These are phyloP conservation scores for Mamestra configurata DNA, from an alignment of 1,140 invertebrate genomes.

Conservation along the genomic window DNA sequence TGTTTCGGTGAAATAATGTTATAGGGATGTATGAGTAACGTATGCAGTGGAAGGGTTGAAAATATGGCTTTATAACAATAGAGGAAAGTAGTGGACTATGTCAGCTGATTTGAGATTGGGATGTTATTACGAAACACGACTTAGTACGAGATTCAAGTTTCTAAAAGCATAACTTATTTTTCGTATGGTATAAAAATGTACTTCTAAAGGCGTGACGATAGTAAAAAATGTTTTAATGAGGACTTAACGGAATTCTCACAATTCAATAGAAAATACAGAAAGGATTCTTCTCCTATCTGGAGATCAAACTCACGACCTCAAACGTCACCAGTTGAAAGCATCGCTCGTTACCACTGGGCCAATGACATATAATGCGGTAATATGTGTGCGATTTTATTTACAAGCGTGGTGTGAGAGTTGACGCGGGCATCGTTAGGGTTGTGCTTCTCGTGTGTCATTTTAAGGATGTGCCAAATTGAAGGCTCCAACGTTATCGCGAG, in stretches of 20 bases:
- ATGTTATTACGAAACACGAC: too few relatives aligned
- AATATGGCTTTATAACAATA: not conserved
- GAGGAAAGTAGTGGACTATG: not conserved
- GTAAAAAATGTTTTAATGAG: not conserved
- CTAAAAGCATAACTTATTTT: too few relatives aligned
- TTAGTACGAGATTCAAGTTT: too few relatives aligned
- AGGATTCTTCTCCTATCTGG: not conserved
- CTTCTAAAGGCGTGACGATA: too few relatives aligned
- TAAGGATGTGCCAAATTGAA: constrained; percentile 88
- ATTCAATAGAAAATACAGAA: not conserved
- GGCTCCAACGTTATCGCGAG: constrained; percentile 83
- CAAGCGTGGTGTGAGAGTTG: constrained; percentile 72
- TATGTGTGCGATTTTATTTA: constrained; percentile 76
- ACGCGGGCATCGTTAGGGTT: constrained; percentile 80
- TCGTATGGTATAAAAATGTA: too few relatives aligned
- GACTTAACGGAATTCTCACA: not conserved
- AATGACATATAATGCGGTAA: constrained; percentile 62
- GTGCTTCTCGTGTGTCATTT: constrained; percentile 86
- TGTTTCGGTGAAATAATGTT: not conserved
- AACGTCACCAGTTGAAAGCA: constrained; percentile 11
- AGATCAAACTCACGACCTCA: constrained; percentile 10
- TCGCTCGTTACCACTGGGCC: constrained; percentile 27
- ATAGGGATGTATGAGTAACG: not conserved
- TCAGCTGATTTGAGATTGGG: too few relatives aligned
- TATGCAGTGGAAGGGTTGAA: not conserved